A percentile compares a stretch with the other conserved stretches of the same genome.
Conservation (phyloP, 2,888 invertebrate genomes). For the Dicycla oo region DNA sequence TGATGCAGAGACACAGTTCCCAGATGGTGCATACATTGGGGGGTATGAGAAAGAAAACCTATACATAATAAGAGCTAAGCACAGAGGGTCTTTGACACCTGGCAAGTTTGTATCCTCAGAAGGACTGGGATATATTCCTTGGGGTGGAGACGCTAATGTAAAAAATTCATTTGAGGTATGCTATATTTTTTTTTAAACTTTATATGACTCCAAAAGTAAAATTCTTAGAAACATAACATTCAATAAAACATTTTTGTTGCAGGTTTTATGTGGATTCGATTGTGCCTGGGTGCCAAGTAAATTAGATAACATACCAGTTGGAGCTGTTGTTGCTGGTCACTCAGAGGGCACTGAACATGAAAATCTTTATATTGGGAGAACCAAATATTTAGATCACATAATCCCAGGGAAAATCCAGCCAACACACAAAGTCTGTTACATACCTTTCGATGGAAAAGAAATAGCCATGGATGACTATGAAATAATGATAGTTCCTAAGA, state of each 20-base stretch:
- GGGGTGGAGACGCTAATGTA: slow-evolving; percentile 94
- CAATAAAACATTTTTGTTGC: slow-evolving; percentile 42
- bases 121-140: slow-evolving; percentile 93
- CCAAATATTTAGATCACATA: slow-evolving; percentile 92
- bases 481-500: slow-evolving; percentile 72
- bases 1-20: slow-evolving; percentile 90
- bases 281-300: slow-evolving; percentile 89
- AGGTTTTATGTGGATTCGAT: slow-evolving; percentile 82
- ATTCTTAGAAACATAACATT: background rate
- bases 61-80: slow-evolving; percentile 92
- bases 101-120: slow-evolving; percentile 94
- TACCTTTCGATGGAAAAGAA: slow-evolving; percentile 89
- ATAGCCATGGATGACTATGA: slow-evolving; percentile 70
- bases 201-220: background rate
- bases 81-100: slow-evolving; percentile 94
- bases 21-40: slow-evolving; percentile 93
- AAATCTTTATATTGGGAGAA: slow-evolving; percentile 92
- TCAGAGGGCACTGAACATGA: slow-evolving; percentile 84
- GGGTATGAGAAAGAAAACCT: slow-evolving; percentile 92
- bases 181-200: background rate
- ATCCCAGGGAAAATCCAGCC: slow-evolving; percentile 94
- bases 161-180: slow-evolving; percentile 92
- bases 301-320: slow-evolving; percentile 92
- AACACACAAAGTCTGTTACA: slow-evolving; percentile 93
- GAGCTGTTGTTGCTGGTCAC: slow-evolving; percentile 92